These are phyloP conservation scores for Gonatopus flavifemur DNA, from an alignment of 1,140 invertebrate species.

Conservation along the genomic window DNA sequence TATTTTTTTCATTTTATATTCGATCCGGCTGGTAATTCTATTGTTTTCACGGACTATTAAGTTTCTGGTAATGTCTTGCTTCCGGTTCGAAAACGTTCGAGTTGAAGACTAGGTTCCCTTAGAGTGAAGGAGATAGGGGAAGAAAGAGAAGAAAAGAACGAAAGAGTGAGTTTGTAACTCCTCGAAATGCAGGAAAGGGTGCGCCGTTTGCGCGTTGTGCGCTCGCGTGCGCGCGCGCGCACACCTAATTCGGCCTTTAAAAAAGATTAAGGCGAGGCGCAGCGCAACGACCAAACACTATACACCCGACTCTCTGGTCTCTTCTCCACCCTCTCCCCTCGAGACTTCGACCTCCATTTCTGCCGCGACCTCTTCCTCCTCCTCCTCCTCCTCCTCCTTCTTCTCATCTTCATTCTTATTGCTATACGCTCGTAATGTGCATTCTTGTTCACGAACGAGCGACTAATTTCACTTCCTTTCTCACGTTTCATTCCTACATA, in stretches of 20 bases:
- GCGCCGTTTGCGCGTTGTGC: too few relatives aligned
- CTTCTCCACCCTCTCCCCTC: background rate
- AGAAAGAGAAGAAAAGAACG: background rate
- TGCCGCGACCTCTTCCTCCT: constrained; percentile 24
- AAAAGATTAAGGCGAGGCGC: constrained; percentile 53
- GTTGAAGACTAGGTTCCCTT: too few relatives aligned
- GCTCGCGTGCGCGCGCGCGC: too few relatives aligned
- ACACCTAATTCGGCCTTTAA: constrained; percentile 53
- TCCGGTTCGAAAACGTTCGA: constrained; percentile 44
- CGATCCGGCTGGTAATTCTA: constrained; percentile 55
- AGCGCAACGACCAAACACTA: background rate
- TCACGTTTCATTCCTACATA: constrained; percentile 38
- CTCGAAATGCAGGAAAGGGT: constrained; percentile 58
- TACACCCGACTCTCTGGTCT: too few relatives aligned
- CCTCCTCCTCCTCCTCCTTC: constrained; percentile 23
- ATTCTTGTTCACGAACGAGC: constrained; percentile 23
- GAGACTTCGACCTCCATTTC: constrained; percentile 36
- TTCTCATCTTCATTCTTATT: too few relatives aligned
- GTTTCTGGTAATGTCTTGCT: constrained; percentile 52
- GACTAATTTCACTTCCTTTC: constrained; percentile 42
- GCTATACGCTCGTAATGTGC: constrained; percentile 10
- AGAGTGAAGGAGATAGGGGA: background rate
- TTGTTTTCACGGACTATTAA: constrained; percentile 61
- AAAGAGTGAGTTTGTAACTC: constrained; percentile 38
- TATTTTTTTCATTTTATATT: constrained; percentile 54